Conservation (phyloP, 1,140 invertebrate species). For the Bicyclus anynana region DNA sequence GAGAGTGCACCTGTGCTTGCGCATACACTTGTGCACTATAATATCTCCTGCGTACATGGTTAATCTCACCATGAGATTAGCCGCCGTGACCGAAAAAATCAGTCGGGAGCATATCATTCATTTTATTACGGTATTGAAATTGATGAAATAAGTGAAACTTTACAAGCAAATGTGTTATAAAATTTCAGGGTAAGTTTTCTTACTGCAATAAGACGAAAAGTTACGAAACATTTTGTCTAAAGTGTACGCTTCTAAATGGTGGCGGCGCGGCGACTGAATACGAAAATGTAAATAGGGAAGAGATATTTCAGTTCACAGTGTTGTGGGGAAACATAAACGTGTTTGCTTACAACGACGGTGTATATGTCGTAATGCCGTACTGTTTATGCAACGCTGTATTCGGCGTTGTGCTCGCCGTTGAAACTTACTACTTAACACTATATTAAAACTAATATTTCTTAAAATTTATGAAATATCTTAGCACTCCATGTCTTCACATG, state of each 20-base stretch:
- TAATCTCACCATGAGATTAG: too few species aligned
- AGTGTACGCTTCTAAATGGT: conserved; percentile 4
- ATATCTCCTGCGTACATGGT: too few species aligned
- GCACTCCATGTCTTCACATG: too few species aligned
- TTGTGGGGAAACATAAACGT: conserved; percentile 27
- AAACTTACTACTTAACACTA: neutral
- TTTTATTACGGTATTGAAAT: too few species aligned
- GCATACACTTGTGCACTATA: too few species aligned
- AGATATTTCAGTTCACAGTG: conserved; percentile 17
- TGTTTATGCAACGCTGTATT: neutral
- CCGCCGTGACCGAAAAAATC: too few species aligned
- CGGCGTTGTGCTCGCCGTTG: neutral
- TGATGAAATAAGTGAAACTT: too few species aligned
- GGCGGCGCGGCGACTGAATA: conserved; percentile 29
- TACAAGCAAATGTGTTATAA: too few species aligned
- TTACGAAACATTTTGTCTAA: neutral
- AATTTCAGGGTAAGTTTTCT: neutral
- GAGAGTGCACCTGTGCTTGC: too few species aligned
- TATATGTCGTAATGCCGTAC: conserved; percentile 6
- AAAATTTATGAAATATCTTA: too few species aligned
- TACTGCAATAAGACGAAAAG: neutral
- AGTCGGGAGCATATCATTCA: too few species aligned
- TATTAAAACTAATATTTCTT: too few species aligned
- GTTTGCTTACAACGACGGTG: conserved; percentile 23
- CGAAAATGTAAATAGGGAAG: conserved; percentile 29